Evolutionary conservation across 2,113 vertebrate species (phyloP), one percentile per base, ranked within the genome.

Genomic region (Ammodytes dubius): DNA sequence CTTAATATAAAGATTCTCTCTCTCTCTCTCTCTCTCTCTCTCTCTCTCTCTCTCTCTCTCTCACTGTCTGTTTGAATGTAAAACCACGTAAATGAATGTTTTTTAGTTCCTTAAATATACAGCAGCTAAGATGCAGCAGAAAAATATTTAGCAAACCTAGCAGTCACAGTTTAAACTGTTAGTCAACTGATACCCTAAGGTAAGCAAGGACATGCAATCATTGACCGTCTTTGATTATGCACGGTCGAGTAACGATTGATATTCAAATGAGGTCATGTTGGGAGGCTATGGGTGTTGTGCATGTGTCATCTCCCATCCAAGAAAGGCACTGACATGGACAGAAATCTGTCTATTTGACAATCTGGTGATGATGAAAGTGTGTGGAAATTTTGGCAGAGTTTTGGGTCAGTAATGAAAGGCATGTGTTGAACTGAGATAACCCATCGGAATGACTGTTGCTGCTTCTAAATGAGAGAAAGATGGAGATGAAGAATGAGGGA

Each of bases 331-430:
- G 53, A 68, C 47, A 74, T 70, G 40, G 70, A 87, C 52, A 65
- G 60, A 81, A 72, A 78, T 85, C 39, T 74, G 87, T 86, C 83
- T 83, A 50, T 84, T 78, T 74, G 73, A 85, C 49, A 81, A 78
- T 74, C 77, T 85, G 85, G 64, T 81, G 83, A 49, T 14, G 50
- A 87, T 82, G 57, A 63, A 47, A 17, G 66, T 72, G 80, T 76
- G 83, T 66, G 80, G 80, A 74, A 83, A 83, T 69, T 57, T 57
- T 87, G 88, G 77, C 82, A 79, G 61, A 37, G 60, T 49, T 52
- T 47, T 43, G 52, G 14, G 15, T 14, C 60, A 71, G 67, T 79
- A 85, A 87, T 87, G 60, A 84, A 89, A 85, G 74, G 85, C 85
- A 74, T 85, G 73, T 83, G 87, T 56, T 74, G 77, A 61, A 63